These are phyloP conservation scores for zebrafish (Danio rerio) DNA, from an alignment of 2,113 vertebrate species.

Conservation along the genomic window GRCz12tu NC_133181.1:31196501-31197000, in stretches of 20 bases:
- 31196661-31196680: conserved; percentile 71
- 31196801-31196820: conserved; percentile 45
- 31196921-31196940: not conserved
- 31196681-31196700: conserved; percentile 71
- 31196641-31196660: conserved; percentile 56
- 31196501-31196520: conserved; percentile 22
- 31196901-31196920: too few species aligned
- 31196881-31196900: conserved; percentile 33
- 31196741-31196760: conserved; percentile 60
- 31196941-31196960: not conserved
- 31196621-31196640: conserved; percentile 54
- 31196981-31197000: not conserved
- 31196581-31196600: conserved; percentile 66
- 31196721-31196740: conserved; percentile 63
- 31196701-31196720: conserved; percentile 66
- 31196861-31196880: conserved; percentile 29
- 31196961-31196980: not conserved
- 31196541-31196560: conserved; percentile 57
- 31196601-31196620: conserved; percentile 73
- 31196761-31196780: conserved; percentile 41
- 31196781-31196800: conserved; percentile 35
- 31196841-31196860: not conserved
- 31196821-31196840: conserved; percentile 32
- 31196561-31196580: conserved; percentile 60
- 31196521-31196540: conserved; percentile 18